Percentiles rank a stretch among this genome's conserved stretches.
Conservation (phyloP, 2,797 vertebrate genomes). For the Clarias pachynema region DNA sequence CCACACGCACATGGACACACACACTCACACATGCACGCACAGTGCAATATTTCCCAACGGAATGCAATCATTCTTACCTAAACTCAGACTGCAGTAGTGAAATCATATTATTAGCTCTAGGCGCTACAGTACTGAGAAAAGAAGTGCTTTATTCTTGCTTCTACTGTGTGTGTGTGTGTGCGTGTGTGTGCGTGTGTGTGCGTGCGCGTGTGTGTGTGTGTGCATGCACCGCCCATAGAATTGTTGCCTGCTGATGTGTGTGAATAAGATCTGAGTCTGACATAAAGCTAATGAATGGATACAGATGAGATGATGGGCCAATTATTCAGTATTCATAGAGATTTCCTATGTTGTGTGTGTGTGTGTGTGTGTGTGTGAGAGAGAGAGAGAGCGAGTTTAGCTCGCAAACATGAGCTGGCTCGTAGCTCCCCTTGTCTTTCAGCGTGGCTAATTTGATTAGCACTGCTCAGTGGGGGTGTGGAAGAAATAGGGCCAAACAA, state of each 20-base stretch:
- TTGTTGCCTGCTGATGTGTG: conserved; percentile 44
- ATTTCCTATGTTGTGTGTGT: conserved; percentile 31
- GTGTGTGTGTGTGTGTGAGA: neutral
- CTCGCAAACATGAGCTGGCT: conserved; percentile 50
- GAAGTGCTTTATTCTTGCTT: conserved; percentile 17
- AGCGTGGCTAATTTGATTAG: conserved; percentile 86
- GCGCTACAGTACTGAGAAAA: conserved; percentile 22
- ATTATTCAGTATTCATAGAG: conserved; percentile 50
- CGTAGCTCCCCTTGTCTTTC: conserved; percentile 63
- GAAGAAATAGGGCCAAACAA: conserved; percentile 71
- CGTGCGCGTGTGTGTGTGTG: conserved; percentile 26
- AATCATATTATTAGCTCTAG: conserved; percentile 44
- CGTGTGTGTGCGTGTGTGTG: conserved; percentile 17
- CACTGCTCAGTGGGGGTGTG: conserved; percentile 68
- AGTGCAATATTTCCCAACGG: conserved; percentile 38
- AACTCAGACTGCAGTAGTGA: conserved; percentile 37
- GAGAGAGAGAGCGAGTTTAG: conserved; percentile 27
- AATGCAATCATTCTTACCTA: conserved; percentile 38
- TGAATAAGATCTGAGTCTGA: conserved; percentile 53
- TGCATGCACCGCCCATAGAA: neutral
- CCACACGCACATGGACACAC: conserved; percentile 25
- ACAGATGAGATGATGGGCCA: conserved; percentile 50
- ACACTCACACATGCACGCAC: conserved; percentile 24
- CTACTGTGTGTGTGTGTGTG: neutral
- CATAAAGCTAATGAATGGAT: conserved; percentile 51